phyloP scores from a whole-genome alignment of 2,888 invertebrate genomes.

The Dione vanillae region DNA sequence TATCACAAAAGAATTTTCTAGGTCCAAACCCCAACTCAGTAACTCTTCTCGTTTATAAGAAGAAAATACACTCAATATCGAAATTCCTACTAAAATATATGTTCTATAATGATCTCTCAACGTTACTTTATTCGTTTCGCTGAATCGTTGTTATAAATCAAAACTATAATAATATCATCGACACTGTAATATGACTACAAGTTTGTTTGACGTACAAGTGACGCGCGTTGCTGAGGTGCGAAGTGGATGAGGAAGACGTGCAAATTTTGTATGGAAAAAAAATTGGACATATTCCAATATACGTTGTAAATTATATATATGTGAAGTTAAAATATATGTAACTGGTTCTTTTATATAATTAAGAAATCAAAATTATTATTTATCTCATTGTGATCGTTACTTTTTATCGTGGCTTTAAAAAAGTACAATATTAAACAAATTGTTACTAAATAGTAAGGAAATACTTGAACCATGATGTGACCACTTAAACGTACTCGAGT shows the following conservation, averaged over 20 bases:
- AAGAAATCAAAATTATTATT: no score
- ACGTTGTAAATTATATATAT: neutral
- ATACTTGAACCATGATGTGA: no score
- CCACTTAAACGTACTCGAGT: no score
- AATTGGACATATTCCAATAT: slow-evolving; percentile 16
- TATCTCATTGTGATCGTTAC: no score
- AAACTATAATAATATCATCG: slow-evolving; percentile 74
- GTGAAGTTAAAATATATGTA: no score
- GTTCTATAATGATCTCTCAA: slow-evolving; percentile 72
- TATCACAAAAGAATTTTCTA: no score
- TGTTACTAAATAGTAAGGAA: no score
- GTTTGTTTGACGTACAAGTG: slow-evolving; percentile 40
- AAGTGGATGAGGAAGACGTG: neutral
- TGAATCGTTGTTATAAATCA: slow-evolving; percentile 74
- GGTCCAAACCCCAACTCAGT: no score
- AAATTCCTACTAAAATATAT: slow-evolving; percentile 68
- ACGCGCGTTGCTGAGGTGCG: slow-evolving; percentile 31
- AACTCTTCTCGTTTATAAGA: neutral
- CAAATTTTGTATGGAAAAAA: neutral
- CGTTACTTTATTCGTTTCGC: slow-evolving; percentile 56
- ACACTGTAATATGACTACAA: slow-evolving; percentile 51
- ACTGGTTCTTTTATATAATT: no score
- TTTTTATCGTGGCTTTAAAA: no score
- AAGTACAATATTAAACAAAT: no score
- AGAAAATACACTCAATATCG: slow-evolving; percentile 65